Evolutionary conservation across 2,888 invertebrate species (phyloP).

Genomic region (Pantelozetes paolii): DNA sequence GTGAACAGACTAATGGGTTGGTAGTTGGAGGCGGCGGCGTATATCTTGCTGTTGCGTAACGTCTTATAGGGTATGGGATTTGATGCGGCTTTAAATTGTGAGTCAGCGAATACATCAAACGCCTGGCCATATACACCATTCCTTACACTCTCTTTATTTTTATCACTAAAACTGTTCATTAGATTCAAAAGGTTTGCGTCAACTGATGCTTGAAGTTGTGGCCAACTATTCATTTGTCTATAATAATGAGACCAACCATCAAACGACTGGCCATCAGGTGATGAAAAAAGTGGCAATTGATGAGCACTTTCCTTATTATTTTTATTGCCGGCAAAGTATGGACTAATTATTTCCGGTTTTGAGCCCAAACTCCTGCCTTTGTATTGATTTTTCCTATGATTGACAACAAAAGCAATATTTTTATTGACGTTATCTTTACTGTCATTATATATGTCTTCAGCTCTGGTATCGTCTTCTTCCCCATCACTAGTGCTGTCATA

Average conservation of each 20-base stretch:
- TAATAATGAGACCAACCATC: constrained; percentile 3
- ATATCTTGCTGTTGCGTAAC: constrained; percentile 1
- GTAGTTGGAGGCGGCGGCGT: background rate
- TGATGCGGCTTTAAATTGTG: background rate
- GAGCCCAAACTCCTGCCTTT: background rate
- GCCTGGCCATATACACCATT: background rate
- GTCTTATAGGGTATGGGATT: constrained; percentile 1
- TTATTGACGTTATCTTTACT: background rate
- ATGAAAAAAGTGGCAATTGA: background rate
- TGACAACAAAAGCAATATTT: background rate
- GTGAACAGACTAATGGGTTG: background rate
- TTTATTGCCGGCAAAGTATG: background rate
- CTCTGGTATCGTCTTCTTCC: background rate
- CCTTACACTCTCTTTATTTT: background rate
- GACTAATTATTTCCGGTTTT: background rate
- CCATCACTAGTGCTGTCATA: background rate
- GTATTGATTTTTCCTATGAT: background rate
- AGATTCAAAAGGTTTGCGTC: background rate
- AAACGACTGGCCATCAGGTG: background rate
- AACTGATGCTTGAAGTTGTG: background rate
- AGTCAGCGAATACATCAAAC: background rate
- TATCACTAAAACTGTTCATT: background rate
- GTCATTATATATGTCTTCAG: background rate
- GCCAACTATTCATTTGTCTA: background rate
- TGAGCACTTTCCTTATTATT: background rate